Evolutionary conservation across 2,113 vertebrate species (phyloP), one percentile per base, ranked within the genome.

Genomic region (Lates calcarifer): DNA sequence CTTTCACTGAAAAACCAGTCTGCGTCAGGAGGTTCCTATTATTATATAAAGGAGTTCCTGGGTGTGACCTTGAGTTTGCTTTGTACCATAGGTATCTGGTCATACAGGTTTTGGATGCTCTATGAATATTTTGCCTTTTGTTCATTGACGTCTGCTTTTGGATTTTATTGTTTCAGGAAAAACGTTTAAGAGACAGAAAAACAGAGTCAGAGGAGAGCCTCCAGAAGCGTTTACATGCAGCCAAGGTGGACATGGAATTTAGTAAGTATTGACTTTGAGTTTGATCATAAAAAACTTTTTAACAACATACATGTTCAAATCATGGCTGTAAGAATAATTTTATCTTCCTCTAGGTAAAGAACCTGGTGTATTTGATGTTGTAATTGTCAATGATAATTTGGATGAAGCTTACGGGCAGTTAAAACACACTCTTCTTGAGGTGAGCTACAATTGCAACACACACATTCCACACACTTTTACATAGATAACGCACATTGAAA

Each of bases 151-250:
- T 12, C 12, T 3, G 9, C 18, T 61, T 24, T n/a, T 61, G 28
- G 3, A 3, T 53, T 33, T 71, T 35, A 31, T 15, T 0, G 18
- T 83, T 80, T 62, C 73, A 99, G 98, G 98, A 99, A 83, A 95
- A 96, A 53, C 94, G 98, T 26, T 88, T 99, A 15, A 94, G 96
- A 33, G 96, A 95, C 76, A 92, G 98, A 5, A 95, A 97, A 87
- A 99, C 98, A 0, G 98, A 99, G 88, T 96, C 96, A 0, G 97
- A 98, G 85, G 97, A 98, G 69, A 98, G 95, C 81, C 92, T 99
- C 57, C 93, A 86, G 81, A 98, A 94, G 87, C 96, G 98, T 68
- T 79, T 99, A 86, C 53, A 74, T 0, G 94, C 96, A 0, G 98
- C 98, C 5, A 80, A 67, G 0, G 67, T 92, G 0, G 98, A 98